A percentile compares a stretch with the other conserved stretches of the same genome.
These are phyloP conservation scores for Neopelma chrysocephalum DNA, from an alignment of 2,797 vertebrate species.

Conservation along the genomic window DNA sequence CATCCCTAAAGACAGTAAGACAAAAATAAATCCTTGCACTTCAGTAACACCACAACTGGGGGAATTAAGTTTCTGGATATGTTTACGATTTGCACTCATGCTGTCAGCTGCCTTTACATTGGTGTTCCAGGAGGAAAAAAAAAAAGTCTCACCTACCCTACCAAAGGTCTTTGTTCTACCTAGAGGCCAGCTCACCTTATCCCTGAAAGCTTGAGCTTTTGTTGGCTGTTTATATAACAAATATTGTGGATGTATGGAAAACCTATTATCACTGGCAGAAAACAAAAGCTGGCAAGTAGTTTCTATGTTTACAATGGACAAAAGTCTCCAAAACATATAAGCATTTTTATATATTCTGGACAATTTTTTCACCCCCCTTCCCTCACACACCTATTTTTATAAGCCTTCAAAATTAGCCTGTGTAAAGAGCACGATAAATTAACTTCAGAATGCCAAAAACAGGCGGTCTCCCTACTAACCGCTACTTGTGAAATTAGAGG, in stretches of 20 bases:
- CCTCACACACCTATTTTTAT: not conserved
- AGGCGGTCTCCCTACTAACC: not conserved
- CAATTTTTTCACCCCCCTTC: not conserved
- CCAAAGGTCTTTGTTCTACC: constrained; percentile 53
- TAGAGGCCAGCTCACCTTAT: constrained; percentile 75
- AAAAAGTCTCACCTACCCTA: constrained; percentile 3
- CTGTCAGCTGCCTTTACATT: constrained; percentile 77
- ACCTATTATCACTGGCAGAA: constrained; percentile 48
- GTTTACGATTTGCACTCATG: constrained; percentile 28
- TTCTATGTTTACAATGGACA: constrained; percentile 39
- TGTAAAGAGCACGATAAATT: not conserved
- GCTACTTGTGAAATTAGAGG: not conserved
- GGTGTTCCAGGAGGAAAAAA: constrained; percentile 1
- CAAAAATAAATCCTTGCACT: not conserved
- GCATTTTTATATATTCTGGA: constrained; percentile 2
- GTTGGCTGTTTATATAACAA: constrained; percentile 80
- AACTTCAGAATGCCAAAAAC: not conserved
- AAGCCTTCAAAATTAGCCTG: constrained; percentile 11
- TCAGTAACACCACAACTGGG: not conserved
- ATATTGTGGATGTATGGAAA: constrained; percentile 74
- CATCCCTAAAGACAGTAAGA: not conserved
- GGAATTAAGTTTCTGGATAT: constrained; percentile 44
- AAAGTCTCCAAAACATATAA: constrained; percentile 11
- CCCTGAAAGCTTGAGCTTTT: constrained; percentile 68
- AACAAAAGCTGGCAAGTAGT: not conserved